Evolutionary conservation across 1,140 invertebrate genomes (phyloP), one percentile per base, ranked within the genome.

Genomic region (Bradynema listronoti): DNA sequence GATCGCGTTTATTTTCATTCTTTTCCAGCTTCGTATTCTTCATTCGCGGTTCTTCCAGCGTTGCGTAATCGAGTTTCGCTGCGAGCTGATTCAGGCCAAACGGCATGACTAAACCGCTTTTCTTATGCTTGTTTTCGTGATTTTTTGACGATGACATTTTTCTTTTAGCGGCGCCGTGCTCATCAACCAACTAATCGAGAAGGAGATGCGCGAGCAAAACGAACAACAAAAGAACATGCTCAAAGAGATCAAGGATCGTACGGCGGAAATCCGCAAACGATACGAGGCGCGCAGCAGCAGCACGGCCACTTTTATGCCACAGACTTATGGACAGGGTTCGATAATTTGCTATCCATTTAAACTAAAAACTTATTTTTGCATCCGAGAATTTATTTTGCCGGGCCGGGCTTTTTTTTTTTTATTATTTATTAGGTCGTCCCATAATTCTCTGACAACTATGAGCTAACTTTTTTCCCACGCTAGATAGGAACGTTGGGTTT

Each of bases 301-400:
- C 51, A 58, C 14, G 45, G 68, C 49, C 25, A 27, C 53, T 16
- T n/a, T n/a, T n/a, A 58, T 58, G 39, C 61, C 77, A 11, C 47
- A 72, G 46, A 77, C 76, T n/a, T 77, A 77, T 58, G 74, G 64
- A 25, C 73, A 77, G 69, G 73, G 73, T 78, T 45, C n/a, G 5
- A n/a, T n/a, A n/a, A n/a, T n/a, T n/a, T n/a, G n/a, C n/a, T n/a
- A n/a, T n/a, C n/a, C n/a, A n/a, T n/a, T n/a, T n/a, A n/a, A n/a
- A n/a, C n/a, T n/a, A n/a, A n/a, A n/a, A n/a, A n/a, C n/a, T n/a
- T n/a, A n/a, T n/a, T n/a, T n/a, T n/a, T n/a, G n/a, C n/a, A n/a
- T n/a, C n/a, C n/a, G n/a, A n/a, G n/a, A n/a, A n/a, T n/a, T n/a
- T n/a, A n/a, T n/a, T n/a, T n/a, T n/a, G n/a, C n/a, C n/a, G n/a